Percentiles rank a stretch among this genome's conserved stretches.
These are phyloP conservation scores for Saimiri boliviensis DNA, from an alignment of 2,113 vertebrate genomes.

Conservation along the genomic window DNA sequence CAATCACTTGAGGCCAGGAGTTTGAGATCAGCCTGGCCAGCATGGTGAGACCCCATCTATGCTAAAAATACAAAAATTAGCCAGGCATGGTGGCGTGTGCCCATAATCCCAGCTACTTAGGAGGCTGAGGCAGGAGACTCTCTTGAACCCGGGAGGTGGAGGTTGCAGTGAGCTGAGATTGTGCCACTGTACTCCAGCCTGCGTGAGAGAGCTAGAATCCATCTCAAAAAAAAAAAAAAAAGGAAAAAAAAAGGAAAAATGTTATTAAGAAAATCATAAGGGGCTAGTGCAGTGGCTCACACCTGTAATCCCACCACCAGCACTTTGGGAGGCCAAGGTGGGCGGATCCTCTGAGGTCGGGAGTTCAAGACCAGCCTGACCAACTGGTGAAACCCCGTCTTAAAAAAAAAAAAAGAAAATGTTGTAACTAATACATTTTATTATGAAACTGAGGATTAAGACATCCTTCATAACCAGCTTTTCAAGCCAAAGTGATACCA, in stretches of 20 bases:
- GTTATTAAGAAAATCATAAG: background rate
- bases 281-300: background rate
- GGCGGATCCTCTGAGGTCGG: background rate
- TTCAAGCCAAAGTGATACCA: background rate
- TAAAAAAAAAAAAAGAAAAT: background rate
- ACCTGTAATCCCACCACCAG: background rate
- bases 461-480: background rate
- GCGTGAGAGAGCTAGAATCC: no score
- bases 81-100: no score
- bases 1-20: no score
- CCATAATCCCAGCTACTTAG: no score
- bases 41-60: no score
- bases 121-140: no score
- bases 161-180: no score
- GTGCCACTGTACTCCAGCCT: no score
- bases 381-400: background rate
- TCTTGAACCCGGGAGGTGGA: no score
- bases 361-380: background rate
- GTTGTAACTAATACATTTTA: background rate
- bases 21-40: no score
- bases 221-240: background rate
- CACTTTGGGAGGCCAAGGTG: background rate
- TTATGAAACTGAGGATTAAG: background rate
- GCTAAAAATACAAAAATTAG: no score
- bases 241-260: background rate